A percentile compares a stretch with the other conserved stretches of the same genome.
phyloP scores from a whole-genome alignment of 2,113 vertebrate species.

The Casuarius casuarius region DNA sequence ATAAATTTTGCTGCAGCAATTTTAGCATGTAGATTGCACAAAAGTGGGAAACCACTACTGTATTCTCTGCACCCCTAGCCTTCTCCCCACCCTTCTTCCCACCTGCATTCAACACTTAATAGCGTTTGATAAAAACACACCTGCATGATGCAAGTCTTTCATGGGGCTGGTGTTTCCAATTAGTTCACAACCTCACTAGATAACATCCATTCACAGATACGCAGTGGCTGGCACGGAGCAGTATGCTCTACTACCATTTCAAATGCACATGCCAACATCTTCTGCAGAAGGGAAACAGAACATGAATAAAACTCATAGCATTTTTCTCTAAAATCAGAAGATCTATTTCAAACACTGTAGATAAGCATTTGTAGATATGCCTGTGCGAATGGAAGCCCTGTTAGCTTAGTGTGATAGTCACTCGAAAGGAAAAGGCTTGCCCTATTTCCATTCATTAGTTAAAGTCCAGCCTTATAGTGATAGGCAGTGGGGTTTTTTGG shows the following conservation, averaged over 20 bases:
- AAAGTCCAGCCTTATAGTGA: not conserved
- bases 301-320: not conserved
- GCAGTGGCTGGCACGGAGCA: not conserved
- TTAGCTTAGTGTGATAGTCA: not conserved
- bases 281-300: slow-evolving; percentile 4
- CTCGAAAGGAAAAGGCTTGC: not conserved
- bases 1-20: not conserved
- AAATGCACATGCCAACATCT: not conserved
- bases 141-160: not conserved
- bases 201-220: not conserved
- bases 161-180: slow-evolving; percentile 16
- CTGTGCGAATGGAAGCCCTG: not conserved
- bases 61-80: not conserved
- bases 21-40: not conserved
- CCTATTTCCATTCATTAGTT: not conserved
- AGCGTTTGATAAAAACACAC: not conserved
- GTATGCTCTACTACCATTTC: not conserved
- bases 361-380: not conserved
- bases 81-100: not conserved
- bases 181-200: not conserved
- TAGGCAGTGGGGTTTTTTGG: not conserved
- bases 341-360: not conserved
- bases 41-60: not conserved
- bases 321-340: not conserved
- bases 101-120: not conserved